These are phyloP conservation scores for Choreutis nemorana DNA, from an alignment of 2,888 invertebrate genomes.

Conservation along the genomic window DNA sequence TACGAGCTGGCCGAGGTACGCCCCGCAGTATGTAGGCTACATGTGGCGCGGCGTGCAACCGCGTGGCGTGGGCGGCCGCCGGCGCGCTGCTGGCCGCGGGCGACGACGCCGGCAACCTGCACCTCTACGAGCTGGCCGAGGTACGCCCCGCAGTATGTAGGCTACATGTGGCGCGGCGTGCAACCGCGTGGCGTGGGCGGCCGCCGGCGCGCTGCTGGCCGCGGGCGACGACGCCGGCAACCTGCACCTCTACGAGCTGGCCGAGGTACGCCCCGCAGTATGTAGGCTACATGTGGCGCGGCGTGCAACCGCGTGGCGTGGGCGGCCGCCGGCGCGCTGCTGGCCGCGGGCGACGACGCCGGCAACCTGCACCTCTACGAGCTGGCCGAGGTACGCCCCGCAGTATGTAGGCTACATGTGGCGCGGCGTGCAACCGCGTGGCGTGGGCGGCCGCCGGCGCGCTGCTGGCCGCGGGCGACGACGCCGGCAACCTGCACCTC, in stretches of 20 bases:
- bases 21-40: too few relatives aligned
- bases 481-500: too few relatives aligned
- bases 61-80: too few relatives aligned
- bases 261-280: conserved; percentile 87
- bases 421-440: too few relatives aligned
- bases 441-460: too few relatives aligned
- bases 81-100: conserved; percentile 89
- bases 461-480: too few relatives aligned
- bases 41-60: too few relatives aligned
- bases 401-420: too few relatives aligned
- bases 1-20: conserved; percentile 92
- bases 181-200: conserved; percentile 87
- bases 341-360: conserved; percentile 87
- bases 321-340: too few relatives aligned
- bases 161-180: conserved; percentile 84
- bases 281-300: too few relatives aligned
- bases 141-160: too few relatives aligned
- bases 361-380: conserved; percentile 92
- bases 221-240: conserved; percentile 91
- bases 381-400: conserved; percentile 76
- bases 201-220: conserved; percentile 89
- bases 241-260: conserved; percentile 91
- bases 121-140: conserved; percentile 92
- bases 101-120: conserved; percentile 87
- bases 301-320: too few relatives aligned